Evolutionary conservation across 2,113 vertebrate species (phyloP), one percentile per base, ranked within the genome.

Genomic region (Grallaria varia): DNA sequence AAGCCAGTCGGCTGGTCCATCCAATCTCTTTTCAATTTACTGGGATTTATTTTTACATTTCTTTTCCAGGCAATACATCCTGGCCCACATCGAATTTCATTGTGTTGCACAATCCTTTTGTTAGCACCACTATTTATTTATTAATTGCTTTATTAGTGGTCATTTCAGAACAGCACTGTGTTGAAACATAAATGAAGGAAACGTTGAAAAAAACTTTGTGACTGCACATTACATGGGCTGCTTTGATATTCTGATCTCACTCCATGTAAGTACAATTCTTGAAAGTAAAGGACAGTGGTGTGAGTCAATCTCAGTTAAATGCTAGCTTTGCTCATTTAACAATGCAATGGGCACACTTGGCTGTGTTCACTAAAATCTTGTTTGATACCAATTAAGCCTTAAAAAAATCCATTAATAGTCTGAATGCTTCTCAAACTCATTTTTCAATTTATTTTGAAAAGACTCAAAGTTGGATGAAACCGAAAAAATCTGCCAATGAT

Each of bases 161-260:
- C 33, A 23, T 69, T 74, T 37, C 52, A 35, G 42, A 84, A 59
- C n/a, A 85, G 14, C 62, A n/a, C 25, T 33, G 30, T 66, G 53
- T 52, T 84, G 67, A 94, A 94, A 86, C 3, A 17, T 50, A 33
- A 27, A 42, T 5, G 40, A 87, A 92, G 27, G 49, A 86, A 91
- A 88, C 7, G 9, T 76, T 19, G 80, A 93, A 69, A 83, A 72
- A 67, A 14, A 21, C 3, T 7, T 21, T 73, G 25, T 14, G 8
- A 64, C 64, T 73, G 59, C 31, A 31, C 17, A 12, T 53, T 82
- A 24, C 52, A 83, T 35, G 72, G 76, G 25, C 92, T 94, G 62
- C 80, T 96, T 95, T 89, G 89, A 87, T 96, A 97, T 97, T 97
- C 97, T 96, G 89, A 94, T 95, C 95, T 97, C 93, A 93, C 25